Conservation (phyloP, 1,140 invertebrate genomes). For the Drosophila novamexicana region DNA sequence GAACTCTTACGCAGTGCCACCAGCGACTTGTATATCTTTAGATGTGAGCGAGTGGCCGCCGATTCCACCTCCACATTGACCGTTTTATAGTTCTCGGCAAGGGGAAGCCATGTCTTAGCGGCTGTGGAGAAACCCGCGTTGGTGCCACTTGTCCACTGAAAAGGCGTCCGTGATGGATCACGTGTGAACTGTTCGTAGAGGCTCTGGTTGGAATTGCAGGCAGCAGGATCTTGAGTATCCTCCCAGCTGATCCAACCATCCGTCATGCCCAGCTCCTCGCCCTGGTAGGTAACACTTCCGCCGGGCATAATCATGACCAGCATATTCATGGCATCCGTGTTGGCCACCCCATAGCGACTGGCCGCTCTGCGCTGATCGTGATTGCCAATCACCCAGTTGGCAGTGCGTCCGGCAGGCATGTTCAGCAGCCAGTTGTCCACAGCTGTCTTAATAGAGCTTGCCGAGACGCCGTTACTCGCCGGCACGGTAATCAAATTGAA, state of each 20-base stretch:
- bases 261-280: constrained; percentile 88
- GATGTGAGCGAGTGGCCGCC: constrained; percentile 57
- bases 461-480: constrained; percentile 19
- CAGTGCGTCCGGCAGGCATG: constrained; percentile 86
- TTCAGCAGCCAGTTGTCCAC: constrained; percentile 87
- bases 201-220: constrained; percentile 85
- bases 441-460: constrained; percentile 86
- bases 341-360: constrained; percentile 86
- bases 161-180: constrained; percentile 90
- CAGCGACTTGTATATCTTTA: constrained; percentile 75
- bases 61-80: constrained; percentile 85
- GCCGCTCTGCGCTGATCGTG: constrained; percentile 88
- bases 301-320: constrained; percentile 89
- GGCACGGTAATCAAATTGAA: constrained; percentile 86
- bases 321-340: constrained; percentile 89
- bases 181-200: constrained; percentile 85
- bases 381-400: constrained; percentile 89
- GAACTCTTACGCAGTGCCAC: constrained; percentile 51
- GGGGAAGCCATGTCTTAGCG: constrained; percentile 87
- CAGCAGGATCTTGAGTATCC: constrained; percentile 86
- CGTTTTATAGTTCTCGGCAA: constrained; percentile 86
- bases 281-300: constrained; percentile 88
- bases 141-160: constrained; percentile 88
- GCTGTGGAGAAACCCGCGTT: constrained; percentile 86
- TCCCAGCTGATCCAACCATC: constrained; percentile 86